Evolutionary conservation across 2,113 vertebrate genomes (phyloP), one percentile per base, ranked within the genome.

Genomic region (Propithecus coquereli): DNA sequence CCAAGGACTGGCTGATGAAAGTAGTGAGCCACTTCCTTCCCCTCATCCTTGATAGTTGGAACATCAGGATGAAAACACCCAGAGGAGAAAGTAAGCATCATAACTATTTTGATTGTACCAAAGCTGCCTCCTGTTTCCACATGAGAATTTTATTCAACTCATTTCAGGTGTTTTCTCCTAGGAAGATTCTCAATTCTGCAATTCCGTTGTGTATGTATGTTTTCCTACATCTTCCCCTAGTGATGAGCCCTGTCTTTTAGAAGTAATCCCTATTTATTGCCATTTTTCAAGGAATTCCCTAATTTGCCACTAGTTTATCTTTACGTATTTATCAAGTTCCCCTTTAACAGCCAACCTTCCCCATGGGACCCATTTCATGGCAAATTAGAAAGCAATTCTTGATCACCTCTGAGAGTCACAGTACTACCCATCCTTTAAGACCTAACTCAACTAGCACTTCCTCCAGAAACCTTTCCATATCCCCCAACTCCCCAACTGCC

Each of bases 401-500:
- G 47, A 2, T 76, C 5, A 22, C 8, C 25, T 43, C 27, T 43
- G 37, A 76, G 12, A 61, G 5, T 45, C 34, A 20, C 30, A 43
- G 37, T 5, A 25, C 23, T 37, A 14, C 18, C 20, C 8, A 59
- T n/a, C 14, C 12, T 63, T 80, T 83, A 80, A 89, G 23, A 50
- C 10, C 13, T 77, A 65, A 45, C 25, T 85, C 32, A 80, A 6
- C 6, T 18, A 83, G 8, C 6, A 52, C 17, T 66, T 94, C 76
- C 8, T 70, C 25, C 34, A 91, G 18, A 20, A 20, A 81, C 5
- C 0, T 43, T n/a, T 68, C 20, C 9, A 2, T 40, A 59, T 2
- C 65, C 9, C 45, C 5, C 17, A 6, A 8, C 13, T n/a, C 9
- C 45, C 5, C 17, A 6, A 8, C 13, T n/a, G 1, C 2, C 9